Base-by-base conservation (phyloP, 2,797 vertebrate species). In the Poecilia gillii region DNA sequence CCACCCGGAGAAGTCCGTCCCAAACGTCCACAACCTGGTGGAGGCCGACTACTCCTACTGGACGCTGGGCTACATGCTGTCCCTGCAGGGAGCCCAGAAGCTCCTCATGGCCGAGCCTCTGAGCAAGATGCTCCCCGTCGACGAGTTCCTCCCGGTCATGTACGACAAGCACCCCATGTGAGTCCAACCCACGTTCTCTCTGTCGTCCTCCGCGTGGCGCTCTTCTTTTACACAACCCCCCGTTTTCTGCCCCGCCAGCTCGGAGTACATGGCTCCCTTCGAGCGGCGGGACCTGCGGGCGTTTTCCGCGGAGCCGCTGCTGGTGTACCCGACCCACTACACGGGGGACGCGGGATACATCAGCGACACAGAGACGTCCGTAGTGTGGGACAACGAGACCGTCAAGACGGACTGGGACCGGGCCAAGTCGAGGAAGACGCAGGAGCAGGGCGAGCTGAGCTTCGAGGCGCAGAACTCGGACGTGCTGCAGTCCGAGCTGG, bases 101-200 rank as follows among this genome's bases (percentile, higher is more conserved):
- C 96, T 99, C 59, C 92, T 99, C 33, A 83, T 84, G 0, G 97
- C 96, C 0, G 83, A 95, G 68, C 97, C 97, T 0, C 93, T 99
- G 43, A 84, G 39, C 33, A 97, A 95, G 86, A 96, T 98, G 94
- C 89, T 99, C 73, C 97, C 97, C 0, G 97, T 98, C 0, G 97
- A 99, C 0, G 97, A 99, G 88, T 99, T 98, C 81, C 96, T 99
- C 78, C 97, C 97, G 0, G 92, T 97, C 86, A 98, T 99, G 97
- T 99, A 96, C 78, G 88, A 98, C 91, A 98, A 98, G 80, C 97
- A 99, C 80, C 97, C 97, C 33, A 89, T 97, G 97, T 99, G 92
- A 95, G 97, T 90, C 0, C 1, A 72, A 45, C 39, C 36, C 70
- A 14, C 25, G 51, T 0, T 77, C 66, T 36, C 39, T 84, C 49